Conservation (phyloP, 2,888 invertebrate genomes). For the Orthosia gracilis region DNA sequence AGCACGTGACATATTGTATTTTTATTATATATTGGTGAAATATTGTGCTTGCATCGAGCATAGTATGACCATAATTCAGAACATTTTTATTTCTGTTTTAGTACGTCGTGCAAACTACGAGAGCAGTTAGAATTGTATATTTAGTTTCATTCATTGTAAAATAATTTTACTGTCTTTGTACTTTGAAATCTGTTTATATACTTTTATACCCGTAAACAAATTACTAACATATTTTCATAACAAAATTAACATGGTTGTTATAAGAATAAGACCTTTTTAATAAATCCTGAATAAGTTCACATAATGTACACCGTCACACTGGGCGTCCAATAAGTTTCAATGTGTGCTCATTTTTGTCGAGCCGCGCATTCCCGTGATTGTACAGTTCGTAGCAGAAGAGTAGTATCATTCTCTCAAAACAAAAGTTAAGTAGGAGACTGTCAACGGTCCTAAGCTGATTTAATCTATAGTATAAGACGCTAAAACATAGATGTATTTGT, state of each 20-base stretch:
- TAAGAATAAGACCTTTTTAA: background rate
- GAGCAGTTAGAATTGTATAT: background rate
- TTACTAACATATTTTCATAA: background rate
- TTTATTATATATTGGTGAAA: conserved; percentile 26
- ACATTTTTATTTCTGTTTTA: background rate
- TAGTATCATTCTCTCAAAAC: background rate
- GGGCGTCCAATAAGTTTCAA: conserved; percentile 34
- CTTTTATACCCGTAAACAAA: background rate
- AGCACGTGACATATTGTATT: conserved; percentile 9
- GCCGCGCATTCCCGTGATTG: background rate
- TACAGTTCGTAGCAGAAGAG: background rate
- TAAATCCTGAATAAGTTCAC: background rate
- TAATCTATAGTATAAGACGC: too few relatives aligned
- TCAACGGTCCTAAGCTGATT: too few relatives aligned
- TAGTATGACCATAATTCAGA: background rate
- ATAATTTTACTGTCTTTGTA: background rate
- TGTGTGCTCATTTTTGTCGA: conserved; percentile 17
- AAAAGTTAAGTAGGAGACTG: too few relatives aligned
- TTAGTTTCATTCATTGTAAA: background rate
- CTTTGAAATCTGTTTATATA: background rate
- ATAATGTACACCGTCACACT: background rate
- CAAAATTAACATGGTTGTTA: background rate
- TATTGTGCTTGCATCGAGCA: background rate
- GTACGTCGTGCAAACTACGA: background rate
- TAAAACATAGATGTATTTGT: too few relatives aligned